Base-by-base conservation (phyloP, 2,888 invertebrate species). In the Leptinotarsa peninsularis region DNA sequence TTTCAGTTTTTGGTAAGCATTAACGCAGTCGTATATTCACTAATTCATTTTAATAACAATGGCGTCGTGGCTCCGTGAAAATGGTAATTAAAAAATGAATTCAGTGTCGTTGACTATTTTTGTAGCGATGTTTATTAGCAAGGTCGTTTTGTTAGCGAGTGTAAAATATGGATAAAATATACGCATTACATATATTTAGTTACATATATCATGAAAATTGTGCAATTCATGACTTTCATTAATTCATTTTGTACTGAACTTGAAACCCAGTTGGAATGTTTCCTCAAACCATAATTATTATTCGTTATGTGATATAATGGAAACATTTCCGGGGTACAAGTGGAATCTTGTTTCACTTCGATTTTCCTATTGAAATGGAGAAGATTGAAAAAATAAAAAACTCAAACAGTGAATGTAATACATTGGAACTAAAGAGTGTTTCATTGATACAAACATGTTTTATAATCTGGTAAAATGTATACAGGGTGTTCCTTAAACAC, bases 271-370 rank as follows among this genome's bases (percentile, higher is more conserved):
- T 71, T 15, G 14, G 4, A 17, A 27, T 67, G 67, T 21, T 67
- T 67, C 49, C 49, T 67, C 1, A 49, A 49, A 33, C 33, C 33
- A 50, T 18, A 43, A 67, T 52, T 49, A 67, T 67, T 67, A 63
- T 63, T 63, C 63, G n/a, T 63, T 63, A 17, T 63, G n/a, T 33
- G 27, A 60, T 70, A 58, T n/a, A 66, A 54, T 66, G 74, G 17
- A 17, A 52, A 23, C 56, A 58, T 43, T 17, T n/a, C 10, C 4
- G 13, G 33, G 7, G 1, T 0, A 33, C 33, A 33, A 18, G 4
- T 13, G 27, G 43, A 33, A 17, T 63, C 33, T 23, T 52, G 21
- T 23, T 58, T 21, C 23, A 58, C 2, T 58, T 58, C 14, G 58
- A 58, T 58, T 58, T 58, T 3, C 1, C 3, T 58, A 3, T 23